Conservation (phyloP, 1,140 invertebrate species). For the Drosophila guanche region DNA sequence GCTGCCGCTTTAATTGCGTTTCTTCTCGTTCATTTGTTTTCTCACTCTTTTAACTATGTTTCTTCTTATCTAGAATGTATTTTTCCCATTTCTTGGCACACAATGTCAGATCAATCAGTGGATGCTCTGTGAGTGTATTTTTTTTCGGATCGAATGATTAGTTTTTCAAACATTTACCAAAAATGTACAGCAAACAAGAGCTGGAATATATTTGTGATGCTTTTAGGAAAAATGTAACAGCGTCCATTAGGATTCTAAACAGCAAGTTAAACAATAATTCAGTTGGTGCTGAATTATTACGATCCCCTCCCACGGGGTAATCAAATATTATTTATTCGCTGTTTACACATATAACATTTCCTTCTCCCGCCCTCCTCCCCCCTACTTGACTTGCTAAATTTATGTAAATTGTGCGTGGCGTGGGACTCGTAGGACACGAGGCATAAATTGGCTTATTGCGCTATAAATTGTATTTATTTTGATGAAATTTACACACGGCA, state of each 20-base stretch:
- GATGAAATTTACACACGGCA: conserved; percentile 75
- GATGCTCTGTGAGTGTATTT: conserved; percentile 2
- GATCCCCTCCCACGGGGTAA: conserved; percentile 40
- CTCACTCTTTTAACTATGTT: conserved; percentile 35
- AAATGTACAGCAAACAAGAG: conserved; percentile 1
- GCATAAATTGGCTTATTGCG: conserved; percentile 80
- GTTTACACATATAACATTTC: conserved; percentile 75
- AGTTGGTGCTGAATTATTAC: conserved; percentile 47
- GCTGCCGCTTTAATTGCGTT: conserved; percentile 48
- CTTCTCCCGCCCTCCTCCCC: conserved; percentile 3
- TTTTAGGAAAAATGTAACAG: background rate
- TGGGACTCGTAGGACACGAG: conserved; percentile 48
- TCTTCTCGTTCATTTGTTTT: conserved; percentile 53
- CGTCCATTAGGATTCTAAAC: conserved; percentile 48
- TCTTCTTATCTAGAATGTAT: conserved; percentile 20
- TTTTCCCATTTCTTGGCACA: conserved; percentile 1
- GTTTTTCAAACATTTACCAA: conserved; percentile 34
- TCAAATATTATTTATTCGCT: conserved; percentile 81
- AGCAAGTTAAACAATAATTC: conserved; percentile 67
- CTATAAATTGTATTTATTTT: conserved; percentile 82
- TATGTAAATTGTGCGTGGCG: conserved; percentile 75
- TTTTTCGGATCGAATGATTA: conserved; percentile 25
- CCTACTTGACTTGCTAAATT: conserved; percentile 49
- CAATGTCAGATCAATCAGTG: conserved; percentile 5
- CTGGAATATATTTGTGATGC: background rate